Evolutionary conservation across 1,140 invertebrate genomes (phyloP).

Genomic region (Bombus polaris): DNA sequence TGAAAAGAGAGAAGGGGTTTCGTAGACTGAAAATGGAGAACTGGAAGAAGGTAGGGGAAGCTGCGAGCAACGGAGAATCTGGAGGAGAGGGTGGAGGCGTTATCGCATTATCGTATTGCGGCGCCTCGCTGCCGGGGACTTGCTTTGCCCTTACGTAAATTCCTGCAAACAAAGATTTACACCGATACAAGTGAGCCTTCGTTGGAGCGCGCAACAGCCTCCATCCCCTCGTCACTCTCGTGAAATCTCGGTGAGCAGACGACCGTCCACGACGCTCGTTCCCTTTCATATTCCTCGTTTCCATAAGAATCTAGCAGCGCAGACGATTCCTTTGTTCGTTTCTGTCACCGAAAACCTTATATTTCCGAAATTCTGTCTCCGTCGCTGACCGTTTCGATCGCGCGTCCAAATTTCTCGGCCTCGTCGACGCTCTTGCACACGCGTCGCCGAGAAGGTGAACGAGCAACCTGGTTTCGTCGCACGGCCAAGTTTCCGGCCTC

Average conservation of each 20-base stretch:
- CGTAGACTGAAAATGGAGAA: slow-evolving; percentile 40
- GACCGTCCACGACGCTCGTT: background rate
- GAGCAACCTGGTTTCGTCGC: too few relatives aligned
- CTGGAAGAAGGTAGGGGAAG: background rate
- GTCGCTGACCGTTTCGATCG: too few relatives aligned
- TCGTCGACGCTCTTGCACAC: too few relatives aligned
- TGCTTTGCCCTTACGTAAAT: slow-evolving; percentile 75
- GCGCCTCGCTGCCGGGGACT: slow-evolving; percentile 74
- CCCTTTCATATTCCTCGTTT: slow-evolving; percentile 61
- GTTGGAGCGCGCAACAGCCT: slow-evolving; percentile 19
- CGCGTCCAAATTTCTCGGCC: too few relatives aligned
- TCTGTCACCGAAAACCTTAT: too few relatives aligned
- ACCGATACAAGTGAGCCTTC: slow-evolving; percentile 62
- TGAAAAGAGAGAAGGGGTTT: slow-evolving; percentile 27
- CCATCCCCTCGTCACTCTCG: slow-evolving; percentile 9
- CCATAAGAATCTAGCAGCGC: slow-evolving; percentile 26
- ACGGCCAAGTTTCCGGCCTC: too few relatives aligned
- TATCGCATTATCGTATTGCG: slow-evolving; percentile 80
- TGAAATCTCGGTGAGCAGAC: slow-evolving; percentile 37
- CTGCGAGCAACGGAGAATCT: slow-evolving; percentile 15
- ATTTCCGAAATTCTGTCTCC: too few relatives aligned
- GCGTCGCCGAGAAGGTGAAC: too few relatives aligned
- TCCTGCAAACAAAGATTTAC: slow-evolving; percentile 79
- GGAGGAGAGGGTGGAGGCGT: slow-evolving; percentile 55
- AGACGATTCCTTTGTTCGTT: slow-evolving; percentile 20